Evolutionary conservation across 2,113 vertebrate species (phyloP).

Genomic region (Apteryx mantelli): DNA sequence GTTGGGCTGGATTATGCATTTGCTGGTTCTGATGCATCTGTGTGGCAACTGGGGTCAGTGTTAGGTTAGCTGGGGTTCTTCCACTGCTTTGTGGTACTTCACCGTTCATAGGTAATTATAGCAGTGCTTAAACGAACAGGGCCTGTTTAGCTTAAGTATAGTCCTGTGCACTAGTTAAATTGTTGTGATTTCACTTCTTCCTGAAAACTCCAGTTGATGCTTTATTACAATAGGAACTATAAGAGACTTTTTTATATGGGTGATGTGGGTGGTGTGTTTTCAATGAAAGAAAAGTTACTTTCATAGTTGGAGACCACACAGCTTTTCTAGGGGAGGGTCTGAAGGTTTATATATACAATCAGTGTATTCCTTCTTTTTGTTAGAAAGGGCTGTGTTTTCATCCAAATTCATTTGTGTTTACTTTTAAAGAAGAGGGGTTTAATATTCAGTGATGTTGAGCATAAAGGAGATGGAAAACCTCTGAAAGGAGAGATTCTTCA

Average conservation of each 20-base stretch:
- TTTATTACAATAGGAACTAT: background rate
- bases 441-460: background rate
- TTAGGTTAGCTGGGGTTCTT: background rate
- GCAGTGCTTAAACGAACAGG: background rate
- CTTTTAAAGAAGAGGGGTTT: background rate
- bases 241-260: background rate
- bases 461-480: background rate
- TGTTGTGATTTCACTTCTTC: background rate
- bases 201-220: background rate
- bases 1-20: background rate
- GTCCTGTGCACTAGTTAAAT: background rate
- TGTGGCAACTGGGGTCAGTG: background rate
- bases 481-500: background rate
- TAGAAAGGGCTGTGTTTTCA: background rate
- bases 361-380: background rate
- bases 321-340: background rate
- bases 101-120: background rate
- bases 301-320: background rate
- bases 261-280: background rate
- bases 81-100: background rate
- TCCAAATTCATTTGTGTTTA: background rate
- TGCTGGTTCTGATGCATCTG: background rate
- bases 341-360: background rate
- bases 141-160: background rate
- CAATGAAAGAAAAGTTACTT: background rate